Percentiles rank a stretch among this genome's conserved stretches.
These are phyloP conservation scores for Callorhinus ursinus DNA, from an alignment of 2,113 vertebrate species.

Conservation along the genomic window DNA sequence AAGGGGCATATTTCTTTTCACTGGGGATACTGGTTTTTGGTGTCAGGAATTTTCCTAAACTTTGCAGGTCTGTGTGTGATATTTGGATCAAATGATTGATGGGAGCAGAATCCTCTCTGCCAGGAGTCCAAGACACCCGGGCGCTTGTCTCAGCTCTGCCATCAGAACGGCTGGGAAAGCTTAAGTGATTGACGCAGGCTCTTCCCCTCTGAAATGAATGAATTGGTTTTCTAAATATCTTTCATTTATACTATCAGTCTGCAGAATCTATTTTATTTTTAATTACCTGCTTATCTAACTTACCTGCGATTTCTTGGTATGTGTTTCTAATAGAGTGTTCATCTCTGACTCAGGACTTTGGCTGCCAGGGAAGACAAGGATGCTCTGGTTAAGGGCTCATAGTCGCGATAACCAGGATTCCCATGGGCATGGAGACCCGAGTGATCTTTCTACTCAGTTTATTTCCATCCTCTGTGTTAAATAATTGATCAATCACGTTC, in stretches of 20 bases:
- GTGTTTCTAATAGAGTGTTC: not conserved
- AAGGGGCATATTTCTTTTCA: not conserved
- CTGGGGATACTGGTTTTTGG: not conserved
- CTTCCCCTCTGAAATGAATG: not conserved
- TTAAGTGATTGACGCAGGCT: not conserved
- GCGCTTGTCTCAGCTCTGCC: not conserved
- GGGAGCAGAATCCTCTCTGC: not conserved
- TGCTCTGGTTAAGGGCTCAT: not conserved
- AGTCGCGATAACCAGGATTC: not conserved
- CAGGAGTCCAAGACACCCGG: not conserved
- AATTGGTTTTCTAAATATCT: not conserved
- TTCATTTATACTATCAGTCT: not conserved
- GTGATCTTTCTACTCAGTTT: not conserved
- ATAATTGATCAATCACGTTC: not conserved
- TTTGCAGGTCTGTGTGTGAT: not conserved
- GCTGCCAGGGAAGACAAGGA: not conserved
- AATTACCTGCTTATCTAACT: not conserved
- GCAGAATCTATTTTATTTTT: not conserved
- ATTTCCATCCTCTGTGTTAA: not conserved
- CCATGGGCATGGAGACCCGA: not conserved
- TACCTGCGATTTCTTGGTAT: not conserved
- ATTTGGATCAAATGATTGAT: not conserved
- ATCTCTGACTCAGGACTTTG: not conserved
- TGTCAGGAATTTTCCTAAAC: not conserved
- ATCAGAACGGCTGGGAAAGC: not conserved